Evolutionary conservation across 2,888 invertebrate species (phyloP).

Genomic region (Muschampia plurimacula): DNA sequence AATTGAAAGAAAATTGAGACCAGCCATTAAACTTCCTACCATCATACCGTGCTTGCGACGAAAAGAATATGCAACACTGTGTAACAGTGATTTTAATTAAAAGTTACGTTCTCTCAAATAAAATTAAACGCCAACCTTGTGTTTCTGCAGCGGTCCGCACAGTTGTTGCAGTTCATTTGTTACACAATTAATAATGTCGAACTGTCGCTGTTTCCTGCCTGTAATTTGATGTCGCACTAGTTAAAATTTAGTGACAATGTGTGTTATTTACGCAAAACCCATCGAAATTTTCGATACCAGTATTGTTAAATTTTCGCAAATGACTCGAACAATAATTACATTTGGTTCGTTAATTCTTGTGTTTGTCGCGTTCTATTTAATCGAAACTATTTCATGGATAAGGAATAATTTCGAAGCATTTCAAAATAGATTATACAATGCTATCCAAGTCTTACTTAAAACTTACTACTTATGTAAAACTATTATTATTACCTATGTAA

Average conservation of each 20-base stretch:
- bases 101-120: neutral
- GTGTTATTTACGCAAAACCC: neutral
- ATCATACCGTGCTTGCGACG: neutral
- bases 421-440: too few species aligned
- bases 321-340: neutral
- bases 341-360: neutral
- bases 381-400: neutral
- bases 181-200: neutral
- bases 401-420: too few species aligned
- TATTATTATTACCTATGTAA: too few species aligned
- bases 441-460: neutral
- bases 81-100: neutral
- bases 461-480: too few species aligned
- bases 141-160: neutral
- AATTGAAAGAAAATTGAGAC: too few species aligned
- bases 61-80: neutral
- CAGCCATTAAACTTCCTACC: too few species aligned
- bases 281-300: neutral
- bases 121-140: neutral
- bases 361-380: neutral
- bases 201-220: constrained; percentile 6
- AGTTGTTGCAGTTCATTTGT: constrained; percentile 16
- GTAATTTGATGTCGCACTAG: constrained; percentile 4
- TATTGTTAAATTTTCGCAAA: constrained; percentile 4
- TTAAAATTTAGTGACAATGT: constrained; percentile 8